Conservation (phyloP, 2,888 invertebrate genomes). For the Unio delphinus region DNA sequence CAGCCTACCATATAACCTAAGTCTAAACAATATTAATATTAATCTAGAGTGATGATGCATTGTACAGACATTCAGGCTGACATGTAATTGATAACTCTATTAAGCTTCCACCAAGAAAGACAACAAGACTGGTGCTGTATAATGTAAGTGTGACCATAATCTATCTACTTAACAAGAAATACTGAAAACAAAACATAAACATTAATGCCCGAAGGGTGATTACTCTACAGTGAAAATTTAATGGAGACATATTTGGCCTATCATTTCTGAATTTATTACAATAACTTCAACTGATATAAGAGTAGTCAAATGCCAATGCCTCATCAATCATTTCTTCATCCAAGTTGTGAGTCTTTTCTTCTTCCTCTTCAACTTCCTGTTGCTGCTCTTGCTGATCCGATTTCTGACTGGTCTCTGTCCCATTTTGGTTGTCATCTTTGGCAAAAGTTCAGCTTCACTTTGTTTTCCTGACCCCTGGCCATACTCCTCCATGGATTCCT, state of each 20-base stretch:
- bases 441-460: conserved; percentile 80
- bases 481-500: conserved; percentile 71
- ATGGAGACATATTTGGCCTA: neutral
- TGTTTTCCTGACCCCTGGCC: conserved; percentile 67
- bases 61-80: too few species aligned
- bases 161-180: too few species aligned
- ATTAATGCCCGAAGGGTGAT: too few species aligned
- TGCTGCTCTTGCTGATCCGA: conserved; percentile 74
- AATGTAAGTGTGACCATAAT: too few species aligned
- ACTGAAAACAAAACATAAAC: too few species aligned
- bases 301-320: conserved; percentile 13
- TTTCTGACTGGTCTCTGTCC: conserved; percentile 36
- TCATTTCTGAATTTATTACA: neutral
- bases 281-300: neutral
- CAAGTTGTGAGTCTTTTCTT: conserved; percentile 52
- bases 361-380: conserved; percentile 65
- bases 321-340: conserved; percentile 42
- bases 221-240: too few species aligned
- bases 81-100: too few species aligned
- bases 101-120: too few species aligned
- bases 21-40: too few species aligned
- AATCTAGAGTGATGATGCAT: too few species aligned
- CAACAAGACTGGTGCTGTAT: too few species aligned
- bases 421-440: conserved; percentile 77
- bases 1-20: too few species aligned